Evolutionary conservation across 1,140 invertebrate genomes (phyloP), one percentile per base, ranked within the genome.

Genomic region (Lepidurus couesii): DNA sequence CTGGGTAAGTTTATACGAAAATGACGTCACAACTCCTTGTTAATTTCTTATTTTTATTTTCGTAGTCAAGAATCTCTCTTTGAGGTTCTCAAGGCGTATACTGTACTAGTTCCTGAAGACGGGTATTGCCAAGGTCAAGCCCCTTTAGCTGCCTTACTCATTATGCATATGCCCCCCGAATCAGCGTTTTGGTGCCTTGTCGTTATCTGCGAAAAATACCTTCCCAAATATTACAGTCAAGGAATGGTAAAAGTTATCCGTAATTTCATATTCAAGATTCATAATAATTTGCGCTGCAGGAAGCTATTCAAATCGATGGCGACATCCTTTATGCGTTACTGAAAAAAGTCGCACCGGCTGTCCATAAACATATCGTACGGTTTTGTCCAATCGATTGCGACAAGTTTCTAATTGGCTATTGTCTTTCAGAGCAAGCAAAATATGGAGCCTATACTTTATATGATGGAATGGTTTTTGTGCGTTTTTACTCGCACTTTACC

Each of bases 381-480:
- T 42, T 74, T 34, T 78, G n/a, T 76, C 45, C n/a, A 42, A 3
- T 26, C 13, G 34, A 2, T 74, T 74, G 21, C 1, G 2, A 16
- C 43, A 45, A 44, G 42, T n/a, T 21, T 24, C 10, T 73, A 78
- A 16, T 73, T 42, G 34, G 43, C 42, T n/a, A 10, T 82, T 80
- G 79, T 82, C 80, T 85, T 86, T 73, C 84, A 91, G 88, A 92
- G 93, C 85, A 95, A 95, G 84, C 94, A 97, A 84, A 92, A 92
- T 83, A 92, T 98, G 81, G 95, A 98, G 81, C 96, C 96, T 5
- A 91, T 97, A 82, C 88, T 97, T 43, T 98, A 97, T 84, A 97
- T 97, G 91, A 97, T 95, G 42, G 96, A 98, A 86, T 99, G 97
- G 97, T 98, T 98, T 86, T 90, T 98, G 83, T 98, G 97, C 86